Percentiles rank a stretch among this genome's conserved stretches.
Conservation (phyloP, 1,140 invertebrate genomes). For the Lepidostoma basale region DNA sequence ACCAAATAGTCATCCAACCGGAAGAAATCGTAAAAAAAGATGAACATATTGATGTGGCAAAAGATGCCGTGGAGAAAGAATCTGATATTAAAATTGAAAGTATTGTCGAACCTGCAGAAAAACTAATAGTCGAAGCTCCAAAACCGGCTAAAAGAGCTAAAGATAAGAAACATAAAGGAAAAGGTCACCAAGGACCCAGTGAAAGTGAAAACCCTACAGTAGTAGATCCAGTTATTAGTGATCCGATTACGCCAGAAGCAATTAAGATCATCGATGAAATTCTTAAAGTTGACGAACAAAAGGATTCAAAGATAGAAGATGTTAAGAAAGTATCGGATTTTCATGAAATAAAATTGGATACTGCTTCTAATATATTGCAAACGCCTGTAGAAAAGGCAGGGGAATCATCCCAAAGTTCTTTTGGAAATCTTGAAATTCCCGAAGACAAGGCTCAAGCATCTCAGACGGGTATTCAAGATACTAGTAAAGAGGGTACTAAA, state of each 20-base stretch:
- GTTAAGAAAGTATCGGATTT: not conserved
- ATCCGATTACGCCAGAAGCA: not conserved
- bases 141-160: constrained; percentile 35
- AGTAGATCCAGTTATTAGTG: not conserved
- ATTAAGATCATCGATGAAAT: not conserved
- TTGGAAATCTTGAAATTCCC: constrained; percentile 36
- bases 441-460: constrained; percentile 4
- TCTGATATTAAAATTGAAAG: not conserved
- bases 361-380: not conserved
- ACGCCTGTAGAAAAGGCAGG: not conserved
- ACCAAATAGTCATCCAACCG: not conserved
- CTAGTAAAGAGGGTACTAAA: constrained; percentile 26
- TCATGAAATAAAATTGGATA: not conserved
- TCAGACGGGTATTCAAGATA: not conserved
- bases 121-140: not conserved
- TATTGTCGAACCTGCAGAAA: not conserved
- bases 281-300: not conserved
- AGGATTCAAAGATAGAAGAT: not conserved
- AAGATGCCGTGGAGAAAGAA: not conserved
- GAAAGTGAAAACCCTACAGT: not conserved
- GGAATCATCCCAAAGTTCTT: not conserved
- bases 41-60: not conserved
- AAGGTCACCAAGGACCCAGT: not conserved
- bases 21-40: not conserved
- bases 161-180: constrained; percentile 40